Percentiles rank a stretch among this genome's conserved stretches.
Evolutionary conservation across 2,797 vertebrate genomes (phyloP).

Genomic region (Tenualosa thibaudeaui): DNA sequence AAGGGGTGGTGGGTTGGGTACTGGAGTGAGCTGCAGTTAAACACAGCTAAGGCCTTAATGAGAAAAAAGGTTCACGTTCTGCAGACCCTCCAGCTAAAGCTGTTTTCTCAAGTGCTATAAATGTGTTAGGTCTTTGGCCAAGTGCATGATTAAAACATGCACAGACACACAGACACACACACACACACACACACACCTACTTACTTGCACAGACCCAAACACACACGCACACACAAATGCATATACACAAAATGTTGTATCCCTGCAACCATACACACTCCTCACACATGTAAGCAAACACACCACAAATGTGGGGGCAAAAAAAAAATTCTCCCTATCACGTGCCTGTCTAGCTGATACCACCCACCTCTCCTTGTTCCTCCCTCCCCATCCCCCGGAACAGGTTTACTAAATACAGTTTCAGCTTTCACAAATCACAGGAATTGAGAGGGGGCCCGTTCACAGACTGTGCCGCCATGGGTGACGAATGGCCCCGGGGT

Average conservation of each 20-base stretch:
- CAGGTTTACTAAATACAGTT: slow-evolving; percentile 74
- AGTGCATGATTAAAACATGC: slow-evolving; percentile 37
- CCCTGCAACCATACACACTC: not conserved
- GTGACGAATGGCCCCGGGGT: slow-evolving; percentile 72
- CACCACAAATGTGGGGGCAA: not conserved
- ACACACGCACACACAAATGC: not conserved
- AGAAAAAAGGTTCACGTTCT: slow-evolving; percentile 72
- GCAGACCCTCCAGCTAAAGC: slow-evolving; percentile 65
- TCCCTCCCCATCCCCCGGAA: slow-evolving; percentile 68
- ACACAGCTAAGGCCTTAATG: slow-evolving; percentile 72
- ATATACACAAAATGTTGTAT: not conserved
- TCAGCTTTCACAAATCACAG: slow-evolving; percentile 74
- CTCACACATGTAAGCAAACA: not conserved
- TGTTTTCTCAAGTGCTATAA: slow-evolving; percentile 63
- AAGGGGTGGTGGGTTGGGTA: not conserved
- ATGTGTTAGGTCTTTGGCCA: slow-evolving; percentile 64
- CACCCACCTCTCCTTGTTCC: not conserved
- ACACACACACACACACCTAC: slow-evolving; percentile 21
- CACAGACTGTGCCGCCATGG: slow-evolving; percentile 67
- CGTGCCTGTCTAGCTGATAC: not conserved
- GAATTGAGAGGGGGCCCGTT: slow-evolving; percentile 63
- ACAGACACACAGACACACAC: slow-evolving; percentile 8
- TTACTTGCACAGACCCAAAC: slow-evolving; percentile 38
- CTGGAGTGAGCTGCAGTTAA: slow-evolving; percentile 70
- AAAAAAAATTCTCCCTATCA: not conserved